Evolutionary conservation across 2,113 vertebrate genomes (phyloP).

Genomic region (Apeltes quadracus): DNA sequence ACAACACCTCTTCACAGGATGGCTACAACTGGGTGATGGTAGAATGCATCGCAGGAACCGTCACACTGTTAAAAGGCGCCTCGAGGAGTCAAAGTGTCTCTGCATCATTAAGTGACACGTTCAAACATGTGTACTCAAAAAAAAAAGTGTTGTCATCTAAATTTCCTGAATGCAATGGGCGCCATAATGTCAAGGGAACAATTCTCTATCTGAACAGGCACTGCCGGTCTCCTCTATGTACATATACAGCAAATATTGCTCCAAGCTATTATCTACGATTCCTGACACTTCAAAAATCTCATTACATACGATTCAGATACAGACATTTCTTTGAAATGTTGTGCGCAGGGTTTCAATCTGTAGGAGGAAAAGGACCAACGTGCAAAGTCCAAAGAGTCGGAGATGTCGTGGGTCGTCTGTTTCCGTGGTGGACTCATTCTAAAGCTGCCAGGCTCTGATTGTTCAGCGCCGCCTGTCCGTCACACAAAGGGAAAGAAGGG

Average conservation of each 20-base stretch:
- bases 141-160: neutral
- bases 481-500: constrained; percentile 13
- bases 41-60: neutral
- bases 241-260: neutral
- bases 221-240: too few species aligned
- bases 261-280: neutral
- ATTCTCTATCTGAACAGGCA: neutral
- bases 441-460: constrained; percentile 11
- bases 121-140: neutral
- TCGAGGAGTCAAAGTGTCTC: neutral
- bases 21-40: neutral
- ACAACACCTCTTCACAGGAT: neutral
- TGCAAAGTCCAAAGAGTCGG: constrained; percentile 35
- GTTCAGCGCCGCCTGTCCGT: constrained; percentile 14
- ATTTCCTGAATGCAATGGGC: neutral
- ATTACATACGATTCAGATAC: neutral
- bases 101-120: neutral
- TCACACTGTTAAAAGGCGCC: neutral
- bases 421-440: constrained; percentile 48
- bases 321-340: neutral
- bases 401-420: constrained; percentile 13
- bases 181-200: neutral
- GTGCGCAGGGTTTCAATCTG: neutral
- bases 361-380: too few species aligned
- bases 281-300: neutral